Percentiles rank a stretch among this genome's conserved stretches.
phyloP scores from a whole-genome alignment of 92 coral and sea anemone genomes.

The Paramuricea clavata region DNA sequence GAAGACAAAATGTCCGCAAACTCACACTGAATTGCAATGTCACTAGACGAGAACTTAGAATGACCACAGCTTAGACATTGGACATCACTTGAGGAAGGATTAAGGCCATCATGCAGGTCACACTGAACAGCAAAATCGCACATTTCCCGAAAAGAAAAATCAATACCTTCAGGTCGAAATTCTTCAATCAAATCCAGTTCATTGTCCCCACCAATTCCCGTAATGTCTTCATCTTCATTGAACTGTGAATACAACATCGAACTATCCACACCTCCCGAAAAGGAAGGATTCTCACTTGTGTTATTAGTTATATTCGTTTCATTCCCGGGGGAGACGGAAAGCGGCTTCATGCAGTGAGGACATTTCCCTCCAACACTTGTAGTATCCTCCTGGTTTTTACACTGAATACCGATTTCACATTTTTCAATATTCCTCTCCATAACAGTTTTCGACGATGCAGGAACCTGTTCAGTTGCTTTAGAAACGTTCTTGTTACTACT shows the following conservation, averaged over 20 bases:
- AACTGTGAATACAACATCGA: neutral
- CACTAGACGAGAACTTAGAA: neutral
- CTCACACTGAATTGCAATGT: conserved; percentile 18
- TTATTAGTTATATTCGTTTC: neutral
- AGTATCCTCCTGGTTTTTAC: neutral
- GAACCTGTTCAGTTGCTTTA: neutral
- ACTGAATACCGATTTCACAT: neutral
- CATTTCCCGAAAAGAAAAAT: neutral
- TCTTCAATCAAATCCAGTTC: neutral
- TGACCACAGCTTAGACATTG: conserved; percentile 9
- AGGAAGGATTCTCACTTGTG: neutral
- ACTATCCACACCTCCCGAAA: neutral
- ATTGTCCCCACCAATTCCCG: neutral
- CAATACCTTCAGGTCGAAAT: neutral
- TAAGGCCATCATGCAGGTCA: neutral
- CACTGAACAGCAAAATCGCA: conserved; percentile 27
- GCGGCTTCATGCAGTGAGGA: neutral
- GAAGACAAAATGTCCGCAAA: conserved; percentile 39
- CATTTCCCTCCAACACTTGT: neutral
- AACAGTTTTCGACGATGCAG: neutral
- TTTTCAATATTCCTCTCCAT: neutral
- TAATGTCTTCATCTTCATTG: neutral
- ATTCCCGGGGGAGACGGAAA: neutral
- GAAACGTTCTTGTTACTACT: neutral
- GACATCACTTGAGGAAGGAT: neutral